Evolutionary conservation across 2,888 invertebrate species (phyloP).

Genomic region (Microplitis manilae): DNA sequence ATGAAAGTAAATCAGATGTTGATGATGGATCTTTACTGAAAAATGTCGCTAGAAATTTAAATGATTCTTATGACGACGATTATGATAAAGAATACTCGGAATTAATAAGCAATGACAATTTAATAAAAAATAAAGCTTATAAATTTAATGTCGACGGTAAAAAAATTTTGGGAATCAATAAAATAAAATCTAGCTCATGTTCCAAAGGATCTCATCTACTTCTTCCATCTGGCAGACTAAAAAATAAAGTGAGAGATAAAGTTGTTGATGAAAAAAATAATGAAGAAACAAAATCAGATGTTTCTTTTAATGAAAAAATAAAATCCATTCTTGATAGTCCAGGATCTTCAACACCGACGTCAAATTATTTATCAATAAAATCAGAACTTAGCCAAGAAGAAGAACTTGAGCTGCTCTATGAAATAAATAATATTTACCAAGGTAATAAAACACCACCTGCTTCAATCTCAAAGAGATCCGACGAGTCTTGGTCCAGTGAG

Average conservation of each 20-base stretch:
- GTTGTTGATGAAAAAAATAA: background rate
- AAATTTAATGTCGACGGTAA: background rate
- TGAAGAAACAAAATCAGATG: background rate
- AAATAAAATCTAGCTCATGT: background rate
- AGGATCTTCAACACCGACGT: constrained; percentile 45
- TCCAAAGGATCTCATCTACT: background rate
- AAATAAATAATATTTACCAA: constrained; percentile 45
- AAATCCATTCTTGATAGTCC: constrained; percentile 42
- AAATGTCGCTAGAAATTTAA: constrained; percentile 54
- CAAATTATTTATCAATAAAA: constrained; percentile 20
- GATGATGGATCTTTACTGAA: constrained; percentile 37
- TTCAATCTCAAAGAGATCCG: constrained; percentile 41
- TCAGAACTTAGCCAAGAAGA: constrained; percentile 25
- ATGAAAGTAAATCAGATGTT: constrained; percentile 15
- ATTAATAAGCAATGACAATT: background rate
- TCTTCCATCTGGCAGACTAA: background rate
- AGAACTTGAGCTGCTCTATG: constrained; percentile 40
- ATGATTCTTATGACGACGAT: constrained; percentile 57
- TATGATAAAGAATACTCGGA: constrained; percentile 20
- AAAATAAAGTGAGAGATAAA: background rate
- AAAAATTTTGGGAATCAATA: background rate
- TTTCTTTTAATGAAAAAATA: constrained; percentile 1
- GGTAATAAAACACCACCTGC: constrained; percentile 45
- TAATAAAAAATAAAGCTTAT: background rate
- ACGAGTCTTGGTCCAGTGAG: constrained; percentile 36